These are phyloP conservation scores for Typhlomys cinereus DNA, from an alignment of 2,113 vertebrate genomes.

Conservation along the genomic window DNA sequence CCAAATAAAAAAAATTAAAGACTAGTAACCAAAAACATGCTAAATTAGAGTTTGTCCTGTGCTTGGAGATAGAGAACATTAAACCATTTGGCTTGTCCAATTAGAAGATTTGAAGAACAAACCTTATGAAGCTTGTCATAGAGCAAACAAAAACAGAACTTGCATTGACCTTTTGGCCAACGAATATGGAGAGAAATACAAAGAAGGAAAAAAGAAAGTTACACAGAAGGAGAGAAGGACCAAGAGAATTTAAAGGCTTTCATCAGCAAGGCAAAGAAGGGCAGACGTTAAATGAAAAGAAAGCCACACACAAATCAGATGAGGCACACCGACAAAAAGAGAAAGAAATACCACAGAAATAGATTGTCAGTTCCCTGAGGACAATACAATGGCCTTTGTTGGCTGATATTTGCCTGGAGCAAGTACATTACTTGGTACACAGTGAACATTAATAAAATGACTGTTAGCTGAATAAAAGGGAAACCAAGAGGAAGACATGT, in stretches of 20 bases:
- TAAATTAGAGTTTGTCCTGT: neutral
- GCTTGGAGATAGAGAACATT: constrained; percentile 13
- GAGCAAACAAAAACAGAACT: neutral
- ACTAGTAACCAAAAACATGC: neutral
- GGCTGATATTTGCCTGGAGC: neutral
- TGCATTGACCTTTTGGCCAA: neutral
- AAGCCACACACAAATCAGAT: neutral
- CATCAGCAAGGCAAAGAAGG: neutral
- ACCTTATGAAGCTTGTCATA: neutral
- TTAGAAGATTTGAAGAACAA: neutral
- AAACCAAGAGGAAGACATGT: neutral
- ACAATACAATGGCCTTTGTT: neutral
- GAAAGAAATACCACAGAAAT: neutral
- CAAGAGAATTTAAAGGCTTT: neutral
- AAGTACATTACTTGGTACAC: neutral
- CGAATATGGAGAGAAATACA: neutral
- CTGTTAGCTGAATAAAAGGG: neutral
- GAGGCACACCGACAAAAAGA: neutral
- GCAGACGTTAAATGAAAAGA: neutral
- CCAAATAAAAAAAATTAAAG: neutral
- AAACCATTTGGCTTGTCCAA: neutral
- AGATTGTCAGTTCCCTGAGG: neutral
- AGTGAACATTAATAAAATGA: neutral
- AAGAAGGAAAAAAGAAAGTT: neutral
- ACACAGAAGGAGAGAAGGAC: neutral